phyloP scores from a whole-genome alignment of 2,797 vertebrate species.

The Dendrocincla fuliginosa region DNA sequence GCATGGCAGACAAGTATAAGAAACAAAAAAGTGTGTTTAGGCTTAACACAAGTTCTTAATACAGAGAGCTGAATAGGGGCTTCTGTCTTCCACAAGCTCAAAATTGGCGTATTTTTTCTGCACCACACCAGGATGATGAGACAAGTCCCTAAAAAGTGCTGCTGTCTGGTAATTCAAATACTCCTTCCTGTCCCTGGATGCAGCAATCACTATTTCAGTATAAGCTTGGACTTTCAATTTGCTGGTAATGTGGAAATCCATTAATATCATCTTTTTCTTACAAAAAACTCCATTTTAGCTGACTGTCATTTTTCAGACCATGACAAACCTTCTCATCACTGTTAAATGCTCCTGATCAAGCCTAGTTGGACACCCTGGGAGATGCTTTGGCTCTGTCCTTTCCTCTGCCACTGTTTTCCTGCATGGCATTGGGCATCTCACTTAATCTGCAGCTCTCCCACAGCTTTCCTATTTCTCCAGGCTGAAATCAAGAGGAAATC shows the following conservation, averaged over 20 bases:
- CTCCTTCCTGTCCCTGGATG: background rate
- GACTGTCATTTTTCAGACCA: background rate
- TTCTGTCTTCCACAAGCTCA: background rate
- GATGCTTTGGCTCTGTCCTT: background rate
- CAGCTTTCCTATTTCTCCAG: background rate
- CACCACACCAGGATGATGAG: background rate
- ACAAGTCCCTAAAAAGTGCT: background rate
- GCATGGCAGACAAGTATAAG: accelerated
- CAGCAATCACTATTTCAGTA: background rate
- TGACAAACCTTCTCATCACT: background rate
- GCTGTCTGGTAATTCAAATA: background rate
- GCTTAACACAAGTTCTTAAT: background rate
- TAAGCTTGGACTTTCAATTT: background rate
- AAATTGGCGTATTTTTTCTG: background rate
- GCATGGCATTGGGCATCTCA: background rate
- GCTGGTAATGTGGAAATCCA: background rate
- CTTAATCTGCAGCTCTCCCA: background rate
- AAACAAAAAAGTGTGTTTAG: background rate
- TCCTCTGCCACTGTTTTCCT: background rate
- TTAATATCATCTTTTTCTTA: accelerated
- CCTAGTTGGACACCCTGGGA: background rate
- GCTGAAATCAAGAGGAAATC: background rate
- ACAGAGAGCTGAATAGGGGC: background rate
- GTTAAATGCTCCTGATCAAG: background rate
- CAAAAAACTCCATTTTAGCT: background rate